Evolutionary conservation across 2,113 vertebrate species (phyloP), one percentile per base, ranked within the genome.

Genomic region (Sceloporus tristichus): DNA sequence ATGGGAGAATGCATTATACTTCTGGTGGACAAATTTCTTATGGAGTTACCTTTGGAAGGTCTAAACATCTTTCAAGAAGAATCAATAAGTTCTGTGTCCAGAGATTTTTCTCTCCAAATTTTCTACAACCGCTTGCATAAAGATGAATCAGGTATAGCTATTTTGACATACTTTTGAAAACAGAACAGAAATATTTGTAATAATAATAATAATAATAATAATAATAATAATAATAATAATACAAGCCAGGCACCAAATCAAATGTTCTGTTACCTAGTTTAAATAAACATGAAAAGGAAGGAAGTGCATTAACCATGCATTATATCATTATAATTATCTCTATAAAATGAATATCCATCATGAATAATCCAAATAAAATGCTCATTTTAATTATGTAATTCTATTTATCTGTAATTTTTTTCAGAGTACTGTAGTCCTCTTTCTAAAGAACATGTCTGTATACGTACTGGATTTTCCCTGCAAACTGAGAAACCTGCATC

Each of bases 91-190:
- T 97, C 97, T 53, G 92, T 98, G 68, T 98, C 96, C 27, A 96
- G 98, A 93, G 98, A 98, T 92, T 97, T 98, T 94, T 98, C 97
- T 79, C 94, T 98, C 34, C 98, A 98, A 87, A 87, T 98, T 48
- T 94, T 98, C 56, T 95, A 97, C 92, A 95, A 96, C 82, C 97
- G 98, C 76, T 79, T 98, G 10, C 94, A 90, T 68, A 92, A 85
- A 93, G 90, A 95, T 1, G 90, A 95, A 19, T 53, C 94, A 90
- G 95, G 98, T 98, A 96, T 38, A 87, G 0, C 54, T 66, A 59
- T 14, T 34, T 34, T 79, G 84, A 82, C 0, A 5, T 48, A 48
- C 0, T 48, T 87, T 79, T 62, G 68, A 53, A 11, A 53, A 81
- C 77, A 65, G 27, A 59, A 66, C 0, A 0, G 73, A 87, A 88